Base-by-base conservation (phyloP, 2,888 invertebrate species). In the Leucania comma region DNA sequence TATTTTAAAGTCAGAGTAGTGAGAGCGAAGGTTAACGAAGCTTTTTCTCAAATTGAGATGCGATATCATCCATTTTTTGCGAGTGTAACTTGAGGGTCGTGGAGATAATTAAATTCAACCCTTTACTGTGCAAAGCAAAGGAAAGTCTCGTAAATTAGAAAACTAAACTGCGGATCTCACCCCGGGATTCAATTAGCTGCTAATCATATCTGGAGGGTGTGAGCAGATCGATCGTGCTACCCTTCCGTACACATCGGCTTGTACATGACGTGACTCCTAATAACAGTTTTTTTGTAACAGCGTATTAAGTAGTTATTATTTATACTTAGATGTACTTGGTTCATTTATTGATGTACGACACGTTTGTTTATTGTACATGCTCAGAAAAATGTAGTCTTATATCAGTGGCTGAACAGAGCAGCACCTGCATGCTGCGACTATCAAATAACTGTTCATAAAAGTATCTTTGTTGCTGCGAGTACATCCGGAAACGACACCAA, bases 171-270 rank as follows among this genome's bases (percentile, higher is more conserved):
- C 91, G 93, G 93, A 94, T 94, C 94, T 93, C 95, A 92, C 94
- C 95, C 95, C 93, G 91, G 89, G 92, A 95, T 96, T 95, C 94
- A 95, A 96, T 96, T 95, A 95, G 94, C 91, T 91, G 91, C 94
- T 96, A 96, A 96, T 95, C 96, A 96, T 95, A 96, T 96, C 93
- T 95, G 90, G 93, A 94, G 95, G 95, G 95, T 93, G 94, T 94
- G 91, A 93, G 90, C 74, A 91, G 92, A 94, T 95, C 95, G 95
- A 95, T 94, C 88, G 90, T 80, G 80, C 84, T 87, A 89, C 93
- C 93, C 93, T 91, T 91, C 86, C 85, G 85, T 87, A 87, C 88
- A 89, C 89, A 91, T 89, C 85, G 80, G 82, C 80, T 87, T 80
- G 78, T 77, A 78, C 78, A 82, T 73, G 81, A 80, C 63, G 63